These are phyloP conservation scores for Poecilia picta DNA, from an alignment of 2,797 vertebrate genomes.

Conservation along the genomic window DNA sequence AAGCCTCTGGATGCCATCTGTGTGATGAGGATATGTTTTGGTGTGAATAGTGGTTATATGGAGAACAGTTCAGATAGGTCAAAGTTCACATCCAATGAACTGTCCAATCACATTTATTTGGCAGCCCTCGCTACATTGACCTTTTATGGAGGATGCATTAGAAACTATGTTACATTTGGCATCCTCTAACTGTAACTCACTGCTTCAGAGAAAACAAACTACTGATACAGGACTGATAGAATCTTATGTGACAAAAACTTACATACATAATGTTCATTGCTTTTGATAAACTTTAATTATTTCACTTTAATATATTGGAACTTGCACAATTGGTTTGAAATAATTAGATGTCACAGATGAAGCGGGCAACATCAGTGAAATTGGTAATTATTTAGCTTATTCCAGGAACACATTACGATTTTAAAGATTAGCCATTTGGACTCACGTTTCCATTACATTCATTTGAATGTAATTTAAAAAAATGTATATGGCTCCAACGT, in stretches of 20 bases:
- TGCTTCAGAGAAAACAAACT: not conserved
- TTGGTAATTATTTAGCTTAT: constrained; percentile 8
- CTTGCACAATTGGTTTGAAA: not conserved
- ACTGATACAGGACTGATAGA: not conserved
- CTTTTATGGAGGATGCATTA: not conserved
- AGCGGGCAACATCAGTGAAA: not conserved
- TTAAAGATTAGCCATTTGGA: constrained; percentile 27
- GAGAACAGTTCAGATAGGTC: not conserved
- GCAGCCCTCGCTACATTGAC: not conserved
- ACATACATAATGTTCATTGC: no score
- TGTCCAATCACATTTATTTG: not conserved
- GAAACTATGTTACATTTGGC: not conserved
- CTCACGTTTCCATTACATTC: constrained; percentile 36
- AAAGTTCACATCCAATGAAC: not conserved
- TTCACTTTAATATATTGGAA: not conserved
- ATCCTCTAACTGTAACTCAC: not conserved
- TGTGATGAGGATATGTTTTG: not conserved
- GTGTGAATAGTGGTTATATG: not conserved
- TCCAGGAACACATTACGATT: constrained; percentile 21
- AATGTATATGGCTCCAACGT: constrained; percentile 24
- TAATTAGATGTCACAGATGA: not conserved
- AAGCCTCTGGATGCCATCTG: not conserved
- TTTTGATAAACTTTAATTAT: not conserved
- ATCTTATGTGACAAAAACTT: not conserved
- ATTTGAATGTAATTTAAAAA: not conserved